phyloP scores from a whole-genome alignment of 2,888 invertebrate species.

The Thecophora atra region DNA sequence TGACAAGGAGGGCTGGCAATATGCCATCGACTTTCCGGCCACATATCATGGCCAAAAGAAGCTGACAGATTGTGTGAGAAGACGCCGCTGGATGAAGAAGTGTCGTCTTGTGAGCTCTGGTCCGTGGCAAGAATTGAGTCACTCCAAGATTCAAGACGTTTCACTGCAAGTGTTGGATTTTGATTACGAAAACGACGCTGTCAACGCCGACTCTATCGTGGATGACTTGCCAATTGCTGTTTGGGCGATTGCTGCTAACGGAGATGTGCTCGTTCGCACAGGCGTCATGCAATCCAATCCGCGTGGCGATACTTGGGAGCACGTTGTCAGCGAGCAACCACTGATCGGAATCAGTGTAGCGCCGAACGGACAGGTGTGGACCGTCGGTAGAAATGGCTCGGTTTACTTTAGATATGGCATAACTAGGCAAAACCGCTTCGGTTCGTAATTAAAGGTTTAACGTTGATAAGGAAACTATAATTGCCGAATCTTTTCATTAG shows the following conservation, averaged over 20 bases:
- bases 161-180: constrained; percentile 75
- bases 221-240: constrained; percentile 68
- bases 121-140: constrained; percentile 89
- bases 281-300: constrained; percentile 80
- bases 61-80: constrained; percentile 88
- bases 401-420: constrained; percentile 84
- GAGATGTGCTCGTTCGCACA: constrained; percentile 84
- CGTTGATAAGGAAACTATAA: neutral
- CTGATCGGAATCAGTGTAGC: constrained; percentile 78
- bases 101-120: constrained; percentile 85
- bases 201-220: constrained; percentile 63
- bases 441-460: constrained; percentile 53
- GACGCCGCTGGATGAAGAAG: constrained; percentile 84
- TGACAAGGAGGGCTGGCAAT: constrained; percentile 94
- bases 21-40: constrained; percentile 90
- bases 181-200: constrained; percentile 52
- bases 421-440: constrained; percentile 73
- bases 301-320: constrained; percentile 71
- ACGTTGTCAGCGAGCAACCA: constrained; percentile 77
- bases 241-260: constrained; percentile 88
- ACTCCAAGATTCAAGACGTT: constrained; percentile 83
- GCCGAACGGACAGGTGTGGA: constrained; percentile 80
- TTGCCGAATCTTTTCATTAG: constrained; percentile 34
- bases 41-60: constrained; percentile 86
- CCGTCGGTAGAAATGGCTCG: constrained; percentile 84